Conservation (phyloP, 2,113 vertebrate genomes). For the Pelmatolapia mariae region DNA sequence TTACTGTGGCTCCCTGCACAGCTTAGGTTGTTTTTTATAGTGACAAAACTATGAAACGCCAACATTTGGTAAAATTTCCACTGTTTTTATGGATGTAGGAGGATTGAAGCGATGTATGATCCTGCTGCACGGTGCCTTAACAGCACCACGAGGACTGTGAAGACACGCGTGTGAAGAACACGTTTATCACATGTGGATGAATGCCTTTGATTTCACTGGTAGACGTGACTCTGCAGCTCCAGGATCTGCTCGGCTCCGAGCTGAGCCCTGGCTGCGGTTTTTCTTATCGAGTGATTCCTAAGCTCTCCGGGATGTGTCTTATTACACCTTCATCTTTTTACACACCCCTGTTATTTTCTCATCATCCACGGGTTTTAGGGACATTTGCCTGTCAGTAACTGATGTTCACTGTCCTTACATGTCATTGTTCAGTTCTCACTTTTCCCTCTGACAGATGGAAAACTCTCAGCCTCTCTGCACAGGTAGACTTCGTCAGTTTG, state of each 20-base stretch:
- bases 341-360: not conserved
- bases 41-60: not conserved
- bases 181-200: not conserved
- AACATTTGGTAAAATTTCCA: not conserved
- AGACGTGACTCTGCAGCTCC: not conserved
- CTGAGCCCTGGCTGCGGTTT: not conserved
- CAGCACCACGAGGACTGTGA: not conserved
- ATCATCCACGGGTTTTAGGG: not conserved
- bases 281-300: not conserved
- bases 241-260: not conserved
- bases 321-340: not conserved
- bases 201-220: not conserved
- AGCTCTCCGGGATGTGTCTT: not conserved
- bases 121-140: constrained; percentile 6
- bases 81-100: not conserved
- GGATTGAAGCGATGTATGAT: not conserved
- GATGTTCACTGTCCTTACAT: not conserved
- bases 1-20: not conserved
- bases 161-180: not conserved
- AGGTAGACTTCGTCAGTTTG: fast-evolving
- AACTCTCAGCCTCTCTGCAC: not conserved
- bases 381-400: not conserved
- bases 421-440: not conserved
- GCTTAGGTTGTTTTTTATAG: not conserved
- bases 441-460: not conserved